Evolutionary conservation across 2,113 vertebrate genomes (phyloP).

Genomic region (Clarias gariepinus): DNA sequence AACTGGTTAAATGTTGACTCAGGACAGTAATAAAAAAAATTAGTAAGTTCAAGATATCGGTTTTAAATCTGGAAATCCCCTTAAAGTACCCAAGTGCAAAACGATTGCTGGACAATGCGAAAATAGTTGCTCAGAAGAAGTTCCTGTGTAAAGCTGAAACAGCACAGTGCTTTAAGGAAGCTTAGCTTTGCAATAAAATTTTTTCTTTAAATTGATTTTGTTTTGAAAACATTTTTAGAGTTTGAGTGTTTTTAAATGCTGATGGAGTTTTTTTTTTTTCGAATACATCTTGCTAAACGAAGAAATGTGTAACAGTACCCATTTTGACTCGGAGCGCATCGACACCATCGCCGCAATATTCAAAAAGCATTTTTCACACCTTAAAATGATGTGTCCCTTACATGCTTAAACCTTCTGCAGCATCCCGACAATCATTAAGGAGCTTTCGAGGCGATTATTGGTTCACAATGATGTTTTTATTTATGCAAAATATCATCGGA

Average conservation of each 20-base stretch:
- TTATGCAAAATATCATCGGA: slow-evolving; percentile 47
- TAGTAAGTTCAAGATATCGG: background rate
- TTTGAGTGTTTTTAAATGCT: too few species aligned
- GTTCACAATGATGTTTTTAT: slow-evolving; percentile 50
- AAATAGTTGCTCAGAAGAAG: slow-evolving; percentile 29
- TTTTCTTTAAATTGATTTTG: background rate
- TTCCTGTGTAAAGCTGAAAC: background rate
- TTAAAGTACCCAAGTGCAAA: background rate
- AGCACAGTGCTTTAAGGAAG: background rate
- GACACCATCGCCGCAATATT: background rate
- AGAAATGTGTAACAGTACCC: background rate
- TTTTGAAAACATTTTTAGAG: background rate
- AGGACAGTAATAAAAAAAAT: background rate
- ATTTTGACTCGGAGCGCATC: background rate
- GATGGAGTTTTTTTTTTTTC: background rate
- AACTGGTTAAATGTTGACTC: background rate
- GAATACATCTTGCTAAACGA: background rate
- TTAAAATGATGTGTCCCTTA: background rate
- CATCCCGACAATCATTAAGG: background rate
- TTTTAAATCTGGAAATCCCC: slow-evolving; percentile 1
- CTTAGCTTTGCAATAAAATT: too few species aligned
- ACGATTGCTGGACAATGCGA: background rate
- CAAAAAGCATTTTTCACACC: background rate
- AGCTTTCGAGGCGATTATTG: slow-evolving; percentile 14
- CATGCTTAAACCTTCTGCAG: background rate